phyloP scores from a whole-genome alignment of 2,797 vertebrate species.

The Borostomias antarcticus region DNA sequence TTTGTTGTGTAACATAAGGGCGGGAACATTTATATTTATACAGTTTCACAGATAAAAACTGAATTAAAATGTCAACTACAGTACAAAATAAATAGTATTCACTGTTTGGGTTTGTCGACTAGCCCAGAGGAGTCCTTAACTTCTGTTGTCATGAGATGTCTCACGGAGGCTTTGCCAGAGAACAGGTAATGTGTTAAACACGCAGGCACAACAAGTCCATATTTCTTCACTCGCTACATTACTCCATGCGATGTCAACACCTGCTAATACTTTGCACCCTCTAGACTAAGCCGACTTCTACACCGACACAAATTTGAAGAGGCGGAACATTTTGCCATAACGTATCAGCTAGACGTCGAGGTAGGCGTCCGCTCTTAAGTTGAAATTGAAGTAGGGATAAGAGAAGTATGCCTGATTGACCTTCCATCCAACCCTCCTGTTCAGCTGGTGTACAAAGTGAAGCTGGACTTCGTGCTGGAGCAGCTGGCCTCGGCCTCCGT shows the following conservation, averaged over 20 bases:
- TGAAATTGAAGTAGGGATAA: neutral
- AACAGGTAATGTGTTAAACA: conserved; percentile 80
- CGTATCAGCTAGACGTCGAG: conserved; percentile 94
- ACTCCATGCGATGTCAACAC: neutral
- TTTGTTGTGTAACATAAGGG: neutral
- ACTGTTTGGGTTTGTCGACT: neutral
- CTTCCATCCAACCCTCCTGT: conserved; percentile 15
- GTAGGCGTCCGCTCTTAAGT: conserved; percentile 58
- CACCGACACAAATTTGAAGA: conserved; percentile 95
- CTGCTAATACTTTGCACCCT: neutral
- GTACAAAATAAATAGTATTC: conserved; percentile 6
- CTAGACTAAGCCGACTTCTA: conserved; percentile 90
- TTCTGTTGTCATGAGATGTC: conserved; percentile 84
- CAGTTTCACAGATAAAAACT: conserved; percentile 35
- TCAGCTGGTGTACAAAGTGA: conserved; percentile 97
- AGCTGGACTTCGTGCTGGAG: conserved; percentile 89
- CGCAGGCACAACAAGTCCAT: neutral
- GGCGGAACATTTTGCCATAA: conserved; percentile 92
- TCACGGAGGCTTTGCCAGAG: conserved; percentile 97
- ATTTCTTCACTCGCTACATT: neutral
- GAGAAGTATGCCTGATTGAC: neutral
- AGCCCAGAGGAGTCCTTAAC: conserved; percentile 73
- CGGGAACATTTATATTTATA: neutral
- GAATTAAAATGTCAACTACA: neutral
- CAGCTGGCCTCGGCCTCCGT: conserved; percentile 85